Percentiles rank a stretch among this genome's conserved stretches.
These are phyloP conservation scores for Eufriesea mexicana DNA, from an alignment of 1,140 invertebrate genomes.

Conservation along the genomic window DNA sequence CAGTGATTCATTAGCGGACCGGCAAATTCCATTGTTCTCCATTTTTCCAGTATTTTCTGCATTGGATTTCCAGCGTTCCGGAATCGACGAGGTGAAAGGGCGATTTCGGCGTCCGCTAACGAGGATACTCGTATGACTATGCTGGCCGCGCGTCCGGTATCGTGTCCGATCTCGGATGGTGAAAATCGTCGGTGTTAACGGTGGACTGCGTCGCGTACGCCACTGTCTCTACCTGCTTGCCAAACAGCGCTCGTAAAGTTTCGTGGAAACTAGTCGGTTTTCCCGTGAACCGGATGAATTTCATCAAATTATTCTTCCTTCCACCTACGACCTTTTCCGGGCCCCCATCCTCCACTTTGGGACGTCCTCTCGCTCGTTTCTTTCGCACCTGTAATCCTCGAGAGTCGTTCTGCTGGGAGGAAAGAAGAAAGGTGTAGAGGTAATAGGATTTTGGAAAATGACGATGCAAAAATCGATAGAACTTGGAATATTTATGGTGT, in stretches of 20 bases:
- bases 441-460: not conserved
- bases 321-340: too few species aligned
- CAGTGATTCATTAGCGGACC: not conserved
- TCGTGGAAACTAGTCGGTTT: not conserved
- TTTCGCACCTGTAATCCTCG: slow-evolving; percentile 7
- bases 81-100: slow-evolving; percentile 47
- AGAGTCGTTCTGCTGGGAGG: not conserved
- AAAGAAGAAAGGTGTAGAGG: not conserved
- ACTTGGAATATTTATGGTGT: too few species aligned
- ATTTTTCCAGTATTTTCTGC: not conserved
- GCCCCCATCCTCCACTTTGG: not conserved
- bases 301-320: not conserved
- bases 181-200: slow-evolving; percentile 55
- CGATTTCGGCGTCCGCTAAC: slow-evolving; percentile 37
- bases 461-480: too few species aligned
- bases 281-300: not conserved
- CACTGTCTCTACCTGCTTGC: slow-evolving; percentile 48
- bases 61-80: slow-evolving; percentile 2
- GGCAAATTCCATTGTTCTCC: not conserved
- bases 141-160: slow-evolving; percentile 33
- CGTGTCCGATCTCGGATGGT: slow-evolving; percentile 53
- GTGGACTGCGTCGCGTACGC: slow-evolving; percentile 30
- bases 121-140: slow-evolving; percentile 27
- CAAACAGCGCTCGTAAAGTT: slow-evolving; percentile 35
- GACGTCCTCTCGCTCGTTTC: not conserved